phyloP scores from a whole-genome alignment of 2,797 vertebrate species.

The Glyptemys insculpta region DNA sequence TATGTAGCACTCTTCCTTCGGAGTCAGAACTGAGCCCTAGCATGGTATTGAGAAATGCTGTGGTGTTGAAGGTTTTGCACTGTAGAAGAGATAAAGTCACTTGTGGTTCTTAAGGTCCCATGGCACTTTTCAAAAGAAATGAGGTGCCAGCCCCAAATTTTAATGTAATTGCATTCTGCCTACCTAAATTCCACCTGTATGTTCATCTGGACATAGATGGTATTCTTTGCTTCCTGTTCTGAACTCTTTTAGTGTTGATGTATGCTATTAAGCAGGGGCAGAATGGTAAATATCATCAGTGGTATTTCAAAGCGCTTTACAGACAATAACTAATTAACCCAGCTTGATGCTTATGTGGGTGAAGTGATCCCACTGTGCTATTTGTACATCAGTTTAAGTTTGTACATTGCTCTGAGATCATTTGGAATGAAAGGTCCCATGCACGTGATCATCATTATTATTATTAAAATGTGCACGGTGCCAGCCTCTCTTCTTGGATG shows the following conservation, averaged over 20 bases:
- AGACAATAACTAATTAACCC: constrained; percentile 53
- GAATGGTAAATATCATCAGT: not conserved
- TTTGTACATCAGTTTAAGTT: constrained; percentile 24
- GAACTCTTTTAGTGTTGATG: not conserved
- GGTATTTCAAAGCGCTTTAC: constrained; percentile 46
- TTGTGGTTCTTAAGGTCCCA: not conserved
- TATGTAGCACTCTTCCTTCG: not conserved
- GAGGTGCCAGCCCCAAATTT: constrained; percentile 40
- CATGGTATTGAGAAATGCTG: not conserved
- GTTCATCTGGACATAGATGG: not conserved
- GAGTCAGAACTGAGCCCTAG: not conserved
- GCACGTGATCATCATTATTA: not conserved
- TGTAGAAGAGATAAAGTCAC: accelerated
- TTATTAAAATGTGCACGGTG: not conserved
- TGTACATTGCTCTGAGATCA: constrained; percentile 29
- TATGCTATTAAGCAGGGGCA: constrained; percentile 7
- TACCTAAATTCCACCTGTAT: not conserved
- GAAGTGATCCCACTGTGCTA: constrained; percentile 16
- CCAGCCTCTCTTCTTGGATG: not conserved
- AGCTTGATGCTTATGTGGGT: constrained; percentile 14
- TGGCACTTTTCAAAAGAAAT: not conserved
- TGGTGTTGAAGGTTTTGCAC: constrained; percentile 12
- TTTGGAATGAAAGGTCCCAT: not conserved
- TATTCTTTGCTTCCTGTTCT: not conserved
- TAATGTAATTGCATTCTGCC: constrained; percentile 28